Base-by-base conservation (phyloP, 2,113 vertebrate species). In the Megaceryle torquata region DNA sequence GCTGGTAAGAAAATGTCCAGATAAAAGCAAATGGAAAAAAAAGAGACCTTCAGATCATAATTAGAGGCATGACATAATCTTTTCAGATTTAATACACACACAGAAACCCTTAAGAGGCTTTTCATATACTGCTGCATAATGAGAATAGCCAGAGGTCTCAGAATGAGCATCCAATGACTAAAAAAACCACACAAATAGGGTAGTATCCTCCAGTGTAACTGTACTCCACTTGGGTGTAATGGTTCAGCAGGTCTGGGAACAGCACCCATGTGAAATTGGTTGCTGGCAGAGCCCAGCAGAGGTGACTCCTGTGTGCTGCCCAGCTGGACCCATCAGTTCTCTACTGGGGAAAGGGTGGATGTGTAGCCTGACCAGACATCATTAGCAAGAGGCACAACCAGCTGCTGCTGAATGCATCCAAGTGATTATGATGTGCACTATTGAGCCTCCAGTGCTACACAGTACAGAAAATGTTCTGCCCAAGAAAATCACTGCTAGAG, bases 381-480 rank as follows among this genome's bases (percentile, higher is more conserved):
- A 1, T 2, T 1, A 53, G 14, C 46, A 37, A 67, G 35, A 0
- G 0, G 60, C 24, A n/a, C 35, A 4, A 12, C 1, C 22, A 54
- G n/a, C 22, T 2, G 1, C 44, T 51, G 15, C 83, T 2, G 1
- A 71, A 25, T 0, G 5, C 59, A 18, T 17, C 35, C 31, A 13
- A 28, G 39, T 11, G 19, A 15, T 31, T 28, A 33, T 28, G 7
- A 43, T 0, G 8, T 1, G 12, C 0, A 0, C 5, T 35, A 61
- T 1, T 0, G 50, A 78, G 37, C 37, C 56, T 24, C 25, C 57
- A 15, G 39, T 20, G 57, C 44, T 46, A 21, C 43, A 4, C 0
- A 0, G 29, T 10, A 57, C 60, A 39, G 6, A 84, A 64, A 81
- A 0, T 3, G 0, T 6, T 26, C 6, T 43, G 44, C 35, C 60